These are phyloP conservation scores for Fissipunctia ypsillon DNA, from an alignment of 2,888 invertebrate species.

Conservation along the genomic window DNA sequence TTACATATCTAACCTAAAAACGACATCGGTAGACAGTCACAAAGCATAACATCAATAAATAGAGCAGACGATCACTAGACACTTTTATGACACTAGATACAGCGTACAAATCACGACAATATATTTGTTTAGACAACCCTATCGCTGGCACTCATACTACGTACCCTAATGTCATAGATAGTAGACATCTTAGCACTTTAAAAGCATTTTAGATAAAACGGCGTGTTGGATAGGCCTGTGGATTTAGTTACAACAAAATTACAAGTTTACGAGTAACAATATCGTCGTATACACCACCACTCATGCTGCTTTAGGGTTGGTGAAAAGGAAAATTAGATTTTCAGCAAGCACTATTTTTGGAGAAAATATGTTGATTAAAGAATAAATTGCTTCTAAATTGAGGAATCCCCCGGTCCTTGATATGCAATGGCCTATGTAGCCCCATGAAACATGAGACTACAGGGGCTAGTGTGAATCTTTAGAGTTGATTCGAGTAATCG, in stretches of 20 bases:
- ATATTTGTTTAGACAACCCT: constrained; percentile 80
- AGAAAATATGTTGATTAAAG: neutral
- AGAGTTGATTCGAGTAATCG: too few relatives aligned
- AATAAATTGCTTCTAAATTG: neutral
- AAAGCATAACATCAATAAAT: constrained; percentile 80
- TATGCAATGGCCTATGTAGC: too few relatives aligned
- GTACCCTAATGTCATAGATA: constrained; percentile 73
- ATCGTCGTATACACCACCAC: constrained; percentile 79
- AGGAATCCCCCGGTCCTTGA: too few relatives aligned
- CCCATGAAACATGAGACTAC: too few relatives aligned
- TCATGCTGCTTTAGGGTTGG: constrained; percentile 72
- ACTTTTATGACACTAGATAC: constrained; percentile 81
- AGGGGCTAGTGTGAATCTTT: too few relatives aligned
- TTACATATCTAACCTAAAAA: constrained; percentile 1
- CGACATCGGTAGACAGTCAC: constrained; percentile 61
- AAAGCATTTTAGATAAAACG: constrained; percentile 86
- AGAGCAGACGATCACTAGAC: constrained; percentile 79
- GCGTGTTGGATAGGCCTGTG: constrained; percentile 79
- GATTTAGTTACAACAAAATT: constrained; percentile 87
- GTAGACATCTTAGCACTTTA: constrained; percentile 82
- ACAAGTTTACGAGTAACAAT: constrained; percentile 86
- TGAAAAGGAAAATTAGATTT: constrained; percentile 12
- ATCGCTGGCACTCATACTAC: constrained; percentile 62
- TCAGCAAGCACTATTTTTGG: neutral
- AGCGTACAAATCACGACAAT: constrained; percentile 83